These are phyloP conservation scores for Vespertilio murinus DNA, from an alignment of 2,797 vertebrate genomes.

Conservation along the genomic window DNA sequence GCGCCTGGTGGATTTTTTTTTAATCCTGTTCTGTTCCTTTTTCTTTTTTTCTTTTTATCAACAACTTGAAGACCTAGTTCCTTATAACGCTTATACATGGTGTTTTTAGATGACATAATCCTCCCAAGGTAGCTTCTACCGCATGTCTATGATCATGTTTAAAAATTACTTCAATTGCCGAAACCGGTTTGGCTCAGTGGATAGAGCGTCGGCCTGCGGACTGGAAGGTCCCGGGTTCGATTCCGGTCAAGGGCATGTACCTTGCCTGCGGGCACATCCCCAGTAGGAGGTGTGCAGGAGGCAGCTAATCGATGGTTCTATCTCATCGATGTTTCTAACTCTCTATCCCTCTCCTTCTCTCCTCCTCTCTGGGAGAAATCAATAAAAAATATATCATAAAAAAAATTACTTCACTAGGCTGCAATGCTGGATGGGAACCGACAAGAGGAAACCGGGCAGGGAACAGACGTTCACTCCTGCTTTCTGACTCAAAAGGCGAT, in stretches of 20 bases:
- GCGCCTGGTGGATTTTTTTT: neutral
- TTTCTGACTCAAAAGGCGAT: conserved; percentile 61
- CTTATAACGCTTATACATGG: neutral
- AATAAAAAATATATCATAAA: too few species aligned
- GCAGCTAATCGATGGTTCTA: too few species aligned
- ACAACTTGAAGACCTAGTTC: neutral
- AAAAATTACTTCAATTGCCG: conserved; percentile 46
- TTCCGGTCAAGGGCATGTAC: too few species aligned
- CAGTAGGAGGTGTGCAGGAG: too few species aligned
- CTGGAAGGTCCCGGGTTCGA: too few species aligned
- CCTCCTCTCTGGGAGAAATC: too few species aligned
- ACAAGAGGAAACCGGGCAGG: conserved; percentile 18
- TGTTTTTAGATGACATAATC: conserved; percentile 25
- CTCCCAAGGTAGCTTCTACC: neutral
- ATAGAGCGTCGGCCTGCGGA: too few species aligned
- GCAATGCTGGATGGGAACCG: conserved; percentile 54
- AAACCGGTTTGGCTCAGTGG: too few species aligned
- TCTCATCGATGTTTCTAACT: too few species aligned
- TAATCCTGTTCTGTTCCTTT: neutral
- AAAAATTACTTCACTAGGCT: conserved; percentile 39
- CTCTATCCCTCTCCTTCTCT: too few species aligned
- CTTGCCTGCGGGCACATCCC: too few species aligned
- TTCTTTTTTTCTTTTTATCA: neutral
- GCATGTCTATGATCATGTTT: neutral
- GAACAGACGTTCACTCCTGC: conserved; percentile 45